Base-by-base conservation (phyloP, 2,797 vertebrate genomes). In the Phyllotis vaccarum region DNA sequence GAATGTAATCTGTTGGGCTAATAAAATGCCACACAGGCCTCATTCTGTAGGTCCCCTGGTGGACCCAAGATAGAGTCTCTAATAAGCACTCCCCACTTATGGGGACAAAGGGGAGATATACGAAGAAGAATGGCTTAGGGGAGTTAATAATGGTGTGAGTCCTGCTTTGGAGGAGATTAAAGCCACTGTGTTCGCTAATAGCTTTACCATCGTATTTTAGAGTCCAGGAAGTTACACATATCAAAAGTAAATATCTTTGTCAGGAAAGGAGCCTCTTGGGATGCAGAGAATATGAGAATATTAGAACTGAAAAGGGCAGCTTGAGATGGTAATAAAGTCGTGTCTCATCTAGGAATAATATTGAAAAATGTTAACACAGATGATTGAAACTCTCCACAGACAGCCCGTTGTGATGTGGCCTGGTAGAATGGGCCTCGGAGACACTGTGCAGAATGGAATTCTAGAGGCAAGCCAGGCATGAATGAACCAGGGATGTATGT, bases 221-320 rank as follows among this genome's bases (percentile, higher is more conserved):
- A 92, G 94, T 92, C 79, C 82, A 80, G 89, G 89, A 96, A 96
- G 92, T 94, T 95, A 96, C 54, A 96, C 82, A 54, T 90, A 91
- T 95, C 76, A 80, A 95, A 95, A 89, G 96, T 96, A 97, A 97
- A 94, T 95, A 91, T 96, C 93, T 97, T 93, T 95, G 79, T 97
- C 70, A 95, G 83, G 95, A 89, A 89, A 97, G 74, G 46, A 27
- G 54, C 75, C 97, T 92, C 93, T 78, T 87, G 96, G 89, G 89
- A 93, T 62, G 29, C 66, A 54, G 29, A 56, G 86, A 76, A 79
- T 89, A 91, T 58, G 86, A 96, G 91, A 95, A 91, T 96, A 95
- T 97, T 94, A 94, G 95, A 94, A 95, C 85, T 91, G 87, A 83
- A 96, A 97, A 97, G 97, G 97, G 95, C 96, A 96, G 70, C 86